Base-by-base conservation (phyloP, 2,113 vertebrate genomes). In the Rhadina sibilatrix region DNA sequence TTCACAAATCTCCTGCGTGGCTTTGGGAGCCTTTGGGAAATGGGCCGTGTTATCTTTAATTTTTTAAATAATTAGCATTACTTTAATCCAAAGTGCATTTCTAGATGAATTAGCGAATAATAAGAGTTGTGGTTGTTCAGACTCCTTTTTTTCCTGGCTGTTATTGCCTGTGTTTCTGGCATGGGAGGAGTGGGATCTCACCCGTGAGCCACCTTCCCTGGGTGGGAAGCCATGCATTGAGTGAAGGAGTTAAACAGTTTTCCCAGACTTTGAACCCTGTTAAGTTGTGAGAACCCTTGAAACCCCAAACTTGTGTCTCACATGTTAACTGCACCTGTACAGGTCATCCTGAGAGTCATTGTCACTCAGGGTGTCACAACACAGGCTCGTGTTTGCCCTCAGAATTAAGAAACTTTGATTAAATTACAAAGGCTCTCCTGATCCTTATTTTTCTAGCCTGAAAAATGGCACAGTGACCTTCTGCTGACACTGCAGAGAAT, bases 21-120 rank as follows among this genome's bases (percentile, higher is more conserved):
- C 71, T 92, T 80, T 70, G 21, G 23, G 61, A 89, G 50, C 83
- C 86, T 25, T 38, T 59, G 75, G 69, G 79, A 76, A 89, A 89
- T 8, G 28, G 68, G 22, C 72, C 77, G 10, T 0, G 4, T 88
- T 95, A 88, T 88, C 65, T 74, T 83, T 44, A 65, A 8, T 88
- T 80, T 72, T 24, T 44, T n/a, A 35, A 95, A 90, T 81, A 83
- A 94, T 94, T 90, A 92, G n/a, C 6, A 2, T 33, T 60, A 23
- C 37, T 89, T 83, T 79, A 81, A 72, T 82, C 46, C n/a, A 35
- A 52, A 75, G 22, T 7, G 11, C 33, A n/a, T 46, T 91, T 94
- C 54, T 83, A 61, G 92, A 84, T 79, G 42, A 63, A 92, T 74
- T 47, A 82, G 19, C 0, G 0, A 63, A 57, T 91, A 65, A 56